phyloP scores from a whole-genome alignment of 2,888 invertebrate genomes.

The Caenorhabditis panamensis region DNA sequence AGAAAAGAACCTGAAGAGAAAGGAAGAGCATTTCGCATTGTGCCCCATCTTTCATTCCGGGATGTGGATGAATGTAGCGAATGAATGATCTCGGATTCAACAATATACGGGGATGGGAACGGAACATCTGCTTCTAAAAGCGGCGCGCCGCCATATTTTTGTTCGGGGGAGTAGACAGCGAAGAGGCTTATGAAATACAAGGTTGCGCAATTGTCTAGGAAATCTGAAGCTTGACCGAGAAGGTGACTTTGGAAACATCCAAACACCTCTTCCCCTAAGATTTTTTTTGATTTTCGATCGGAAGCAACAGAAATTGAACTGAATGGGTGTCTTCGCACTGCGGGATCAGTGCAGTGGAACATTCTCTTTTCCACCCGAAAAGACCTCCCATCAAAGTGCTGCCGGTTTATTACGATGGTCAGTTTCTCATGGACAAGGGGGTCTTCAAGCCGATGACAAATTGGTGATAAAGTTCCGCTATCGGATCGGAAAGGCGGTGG shows the following conservation, averaged over 20 bases:
- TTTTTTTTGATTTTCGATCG: background rate
- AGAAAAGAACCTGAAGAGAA: background rate
- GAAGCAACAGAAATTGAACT: background rate
- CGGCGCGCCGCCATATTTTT: background rate
- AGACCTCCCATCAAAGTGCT: slow-evolving; percentile 37
- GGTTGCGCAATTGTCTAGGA: slow-evolving; percentile 3
- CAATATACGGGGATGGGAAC: background rate
- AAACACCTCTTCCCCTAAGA: no score
- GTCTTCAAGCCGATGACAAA: slow-evolving; percentile 38
- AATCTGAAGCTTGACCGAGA: background rate
- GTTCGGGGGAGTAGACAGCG: no score
- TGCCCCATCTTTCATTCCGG: no score
- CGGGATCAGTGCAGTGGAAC: slow-evolving; percentile 25
- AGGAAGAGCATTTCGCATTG: no score
- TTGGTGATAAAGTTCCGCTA: slow-evolving; percentile 40
- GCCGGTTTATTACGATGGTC: slow-evolving; percentile 27
- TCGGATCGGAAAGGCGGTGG: slow-evolving; percentile 29
- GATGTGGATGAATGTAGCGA: no score
- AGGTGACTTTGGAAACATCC: no score
- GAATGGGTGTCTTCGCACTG: slow-evolving; percentile 11
- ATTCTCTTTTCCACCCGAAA: background rate
- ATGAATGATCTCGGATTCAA: no score
- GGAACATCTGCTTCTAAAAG: background rate
- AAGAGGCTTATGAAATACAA: background rate
- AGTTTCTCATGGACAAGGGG: slow-evolving; percentile 18